A percentile compares a stretch with the other conserved stretches of the same genome.
Evolutionary conservation across 2,113 vertebrate genomes (phyloP).

Genomic region (Barbus barbus): DNA sequence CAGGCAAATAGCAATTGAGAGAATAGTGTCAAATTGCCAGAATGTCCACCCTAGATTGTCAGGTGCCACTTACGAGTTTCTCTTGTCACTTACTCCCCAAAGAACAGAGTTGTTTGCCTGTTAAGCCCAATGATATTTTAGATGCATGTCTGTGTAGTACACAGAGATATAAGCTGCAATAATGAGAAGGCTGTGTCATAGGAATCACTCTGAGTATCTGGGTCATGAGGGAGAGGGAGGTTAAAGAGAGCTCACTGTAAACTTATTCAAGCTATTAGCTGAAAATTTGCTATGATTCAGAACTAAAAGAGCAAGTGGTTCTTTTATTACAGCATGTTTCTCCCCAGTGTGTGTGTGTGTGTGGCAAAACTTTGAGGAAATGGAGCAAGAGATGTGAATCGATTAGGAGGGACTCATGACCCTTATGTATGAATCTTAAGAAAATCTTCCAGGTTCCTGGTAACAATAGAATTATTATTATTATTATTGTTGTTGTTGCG

Average conservation of each 20-base stretch:
- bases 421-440: not conserved
- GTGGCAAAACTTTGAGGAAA: not conserved
- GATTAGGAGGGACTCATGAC: not conserved
- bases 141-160: not conserved
- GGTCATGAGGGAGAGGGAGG: conserved; percentile 4
- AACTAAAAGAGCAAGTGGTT: not conserved
- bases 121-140: not conserved
- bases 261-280: not conserved
- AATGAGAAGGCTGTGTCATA: not conserved
- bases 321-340: not conserved
- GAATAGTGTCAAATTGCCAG: not conserved
- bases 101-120: not conserved
- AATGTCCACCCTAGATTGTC: not conserved
- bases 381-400: not conserved
- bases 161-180: not conserved
- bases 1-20: not conserved
- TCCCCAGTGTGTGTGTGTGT: no score
- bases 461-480: not conserved
- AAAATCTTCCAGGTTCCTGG: not conserved
- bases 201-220: not conserved
- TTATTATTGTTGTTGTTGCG: no score
- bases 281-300: conserved; percentile 3
- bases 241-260: conserved; percentile 17
- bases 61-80: not conserved
- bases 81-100: not conserved